A percentile compares a stretch with the other conserved stretches of the same genome.
Conservation (phyloP, 2,113 vertebrate species). For the Pholis gunnellus region DNA sequence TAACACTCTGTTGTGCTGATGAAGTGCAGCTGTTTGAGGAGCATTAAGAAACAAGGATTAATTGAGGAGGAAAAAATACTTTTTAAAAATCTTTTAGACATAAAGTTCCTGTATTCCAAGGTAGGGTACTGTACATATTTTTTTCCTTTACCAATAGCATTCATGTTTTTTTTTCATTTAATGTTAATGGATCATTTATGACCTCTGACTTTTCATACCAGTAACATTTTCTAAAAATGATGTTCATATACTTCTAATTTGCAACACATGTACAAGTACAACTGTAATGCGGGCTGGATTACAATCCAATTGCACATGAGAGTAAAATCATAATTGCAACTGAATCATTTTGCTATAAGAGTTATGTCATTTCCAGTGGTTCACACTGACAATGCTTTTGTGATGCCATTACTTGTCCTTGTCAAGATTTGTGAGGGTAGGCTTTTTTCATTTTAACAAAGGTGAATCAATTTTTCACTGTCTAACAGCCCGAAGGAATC, state of each 20-base stretch:
- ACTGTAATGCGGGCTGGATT: not conserved
- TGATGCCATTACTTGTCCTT: not conserved
- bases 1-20: not conserved
- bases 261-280: not conserved
- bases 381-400: not conserved
- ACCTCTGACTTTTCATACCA: not conserved
- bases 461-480: not conserved
- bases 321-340: not conserved
- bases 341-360: not conserved
- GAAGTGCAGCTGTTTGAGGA: not conserved
- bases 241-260: not conserved
- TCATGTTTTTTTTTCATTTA: not conserved
- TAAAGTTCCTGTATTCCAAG: not conserved
- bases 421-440: not conserved
- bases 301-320: not conserved
- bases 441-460: slow-evolving; percentile 13
- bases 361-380: not conserved
- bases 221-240: not conserved
- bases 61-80: not conserved
- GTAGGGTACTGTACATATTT: not conserved
- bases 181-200: not conserved
- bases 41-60: not conserved
- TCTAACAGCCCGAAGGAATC: slow-evolving; percentile 9
- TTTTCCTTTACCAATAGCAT: not conserved
- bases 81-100: not conserved